A percentile compares a stretch with the other conserved stretches of the same genome.
phyloP scores from a whole-genome alignment of 2,113 vertebrate species.

The Arizona elegans region DNA sequence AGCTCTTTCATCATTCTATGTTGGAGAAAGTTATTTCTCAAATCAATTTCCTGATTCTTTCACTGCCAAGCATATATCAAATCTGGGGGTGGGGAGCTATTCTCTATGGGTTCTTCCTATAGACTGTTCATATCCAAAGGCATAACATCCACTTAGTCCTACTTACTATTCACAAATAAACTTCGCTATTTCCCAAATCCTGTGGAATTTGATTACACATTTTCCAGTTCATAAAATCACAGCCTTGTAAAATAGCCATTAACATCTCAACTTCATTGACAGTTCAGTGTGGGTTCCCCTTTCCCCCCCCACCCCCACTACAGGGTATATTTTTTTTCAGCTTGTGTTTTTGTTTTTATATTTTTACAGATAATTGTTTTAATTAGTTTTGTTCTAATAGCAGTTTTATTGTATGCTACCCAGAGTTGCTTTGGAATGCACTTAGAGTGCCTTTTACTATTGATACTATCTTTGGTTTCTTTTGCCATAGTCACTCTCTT shows the following conservation, averaged over 20 bases:
- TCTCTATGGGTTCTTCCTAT: background rate
- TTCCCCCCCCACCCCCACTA: rapidly evolving
- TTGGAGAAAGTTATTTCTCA: background rate
- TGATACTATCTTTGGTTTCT: background rate
- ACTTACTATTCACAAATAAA: background rate
- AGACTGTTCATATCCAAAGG: background rate
- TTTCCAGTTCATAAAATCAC: background rate
- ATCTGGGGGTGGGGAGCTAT: background rate
- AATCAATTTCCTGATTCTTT: background rate
- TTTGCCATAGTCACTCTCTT: background rate
- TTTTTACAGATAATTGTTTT: background rate
- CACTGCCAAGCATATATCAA: background rate
- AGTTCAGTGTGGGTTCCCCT: background rate
- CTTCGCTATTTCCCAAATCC: background rate
- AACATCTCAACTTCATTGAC: background rate
- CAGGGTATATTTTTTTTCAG: background rate
- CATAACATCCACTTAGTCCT: background rate
- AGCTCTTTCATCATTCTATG: background rate
- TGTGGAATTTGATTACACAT: background rate
- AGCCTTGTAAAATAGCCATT: background rate
- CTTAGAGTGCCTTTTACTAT: background rate
- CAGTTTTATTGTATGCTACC: background rate
- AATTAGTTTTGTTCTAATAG: background rate
- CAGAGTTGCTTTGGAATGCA: background rate
- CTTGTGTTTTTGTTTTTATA: background rate